Evolutionary conservation across 2,113 vertebrate species (phyloP), one percentile per base, ranked within the genome.

Genomic region (Hyperopisus bebe): DNA sequence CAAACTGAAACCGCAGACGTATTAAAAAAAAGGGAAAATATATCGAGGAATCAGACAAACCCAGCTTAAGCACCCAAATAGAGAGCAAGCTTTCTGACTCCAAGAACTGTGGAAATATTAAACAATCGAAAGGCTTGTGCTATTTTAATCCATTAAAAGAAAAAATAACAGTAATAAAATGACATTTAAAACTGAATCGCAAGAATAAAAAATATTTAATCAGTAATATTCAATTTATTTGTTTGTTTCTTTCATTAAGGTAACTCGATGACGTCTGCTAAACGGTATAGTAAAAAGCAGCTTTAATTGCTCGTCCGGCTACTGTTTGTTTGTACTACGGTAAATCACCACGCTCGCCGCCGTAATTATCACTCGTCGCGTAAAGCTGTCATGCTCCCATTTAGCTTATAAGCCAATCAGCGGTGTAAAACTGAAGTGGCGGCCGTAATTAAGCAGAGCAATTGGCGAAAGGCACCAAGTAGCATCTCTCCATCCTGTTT

Each of bases 401-500:
- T 94, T 94, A 90, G 93, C 92, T 94, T 92, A 87, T 80, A 94
- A 91, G 91, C 94, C 94, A 96, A 95, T 96, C 95, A 93, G 93
- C 92, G 89, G 91, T 93, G 88, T 94, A 93, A 94, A 94, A 94
- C 94, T 92, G 95, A 94, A 94, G 94, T 92, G 95, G 88, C 27
- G 93, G 88, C 27, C n/a, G 90, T 93, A 93, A 94, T 92, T 88
- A 94, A 93, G 93, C 92, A 91, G 94, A 95, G 94, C 93, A 91
- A 92, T 70, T 93, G 91, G 87, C 93, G 93, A 94, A 95, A 93
- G 92, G 90, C 92, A 93, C 92, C 82, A 94, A 94, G 95, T 87
- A 93, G 93, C 94, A 92, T 94, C 93, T 95, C 94, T 92, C 93
- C 92, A 94, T 92, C 90, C 91, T 95, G 94, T 95, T 95, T 95